Evolutionary conservation across 2,113 vertebrate species (phyloP), one percentile per base, ranked within the genome.

Genomic region (Nothobranchius furzeri): DNA sequence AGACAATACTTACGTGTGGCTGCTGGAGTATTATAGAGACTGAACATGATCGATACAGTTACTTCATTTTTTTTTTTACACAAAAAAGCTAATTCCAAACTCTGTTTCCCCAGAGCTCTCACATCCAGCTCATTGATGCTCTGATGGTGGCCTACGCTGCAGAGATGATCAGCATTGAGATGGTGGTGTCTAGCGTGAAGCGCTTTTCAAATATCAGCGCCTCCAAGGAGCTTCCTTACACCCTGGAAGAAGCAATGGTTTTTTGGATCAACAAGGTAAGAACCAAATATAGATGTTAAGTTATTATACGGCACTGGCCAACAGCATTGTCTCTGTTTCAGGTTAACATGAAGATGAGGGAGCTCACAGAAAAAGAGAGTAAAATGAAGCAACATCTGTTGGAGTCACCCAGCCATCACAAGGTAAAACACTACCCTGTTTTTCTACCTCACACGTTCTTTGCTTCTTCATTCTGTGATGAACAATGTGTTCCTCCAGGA

Each of bases 241-340:
- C 97, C 89, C 86, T 99, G 12, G 96, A 98, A 84, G 96, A 99
- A n/a, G 96, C 96, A 0, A 97, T 98, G 96, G 88, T 98, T 66
- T 96, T 99, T 90, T 99, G 97, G 98, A 95, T 99, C 70, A 99
- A 99, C 89, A 98, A 99, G 95, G 98, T 98, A 37, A 50, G 9
- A 72, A 13, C 1, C 7, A 25, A 12, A 24, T 56, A 45, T 5
- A 7, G 12, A 4, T 25, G 10, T 40, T 6, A 30, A 30, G 9
- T 13, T 51, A 12, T 50, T n/a, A 6, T 0, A 1, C 14, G 20
- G 10, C 35, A 11, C 14, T 66, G 3, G 68, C 9, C 36, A 7
- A 5, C n/a, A 3, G 20, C 9, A 13, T 46, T n/a, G 51, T 61
- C 56, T 42, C 25, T 17, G 0, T 70, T 88, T 52, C 78, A 99